A percentile compares a stretch with the other conserved stretches of the same genome.
These are phyloP conservation scores for Rhodeus uyekii DNA, from an alignment of 2,797 vertebrate genomes.

Conservation along the genomic window DNA sequence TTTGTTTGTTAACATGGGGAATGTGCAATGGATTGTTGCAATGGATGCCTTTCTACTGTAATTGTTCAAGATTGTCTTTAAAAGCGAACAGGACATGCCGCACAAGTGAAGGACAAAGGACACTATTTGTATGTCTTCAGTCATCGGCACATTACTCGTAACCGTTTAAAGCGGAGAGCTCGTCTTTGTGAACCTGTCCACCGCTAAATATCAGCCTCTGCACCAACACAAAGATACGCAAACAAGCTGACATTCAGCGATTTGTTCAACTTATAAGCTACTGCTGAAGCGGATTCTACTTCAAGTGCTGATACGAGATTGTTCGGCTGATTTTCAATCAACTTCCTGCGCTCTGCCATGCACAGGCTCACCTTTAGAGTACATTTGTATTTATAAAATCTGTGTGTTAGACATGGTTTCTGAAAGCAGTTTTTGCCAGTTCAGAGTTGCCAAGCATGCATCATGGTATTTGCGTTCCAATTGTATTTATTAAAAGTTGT, in stretches of 20 bases:
- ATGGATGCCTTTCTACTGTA: slow-evolving; percentile 74
- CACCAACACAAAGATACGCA: slow-evolving; percentile 52
- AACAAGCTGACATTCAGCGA: slow-evolving; percentile 47
- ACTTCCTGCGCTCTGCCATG: slow-evolving; percentile 77
- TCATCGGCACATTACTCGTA: slow-evolving; percentile 18
- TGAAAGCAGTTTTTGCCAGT: slow-evolving; percentile 62
- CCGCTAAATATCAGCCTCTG: slow-evolving; percentile 64
- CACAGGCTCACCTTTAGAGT: slow-evolving; percentile 58
- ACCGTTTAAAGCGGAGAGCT: slow-evolving; percentile 77
- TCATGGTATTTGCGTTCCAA: slow-evolving; percentile 80
- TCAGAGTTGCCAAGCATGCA: slow-evolving; percentile 89
- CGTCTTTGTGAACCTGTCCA: slow-evolving; percentile 66
- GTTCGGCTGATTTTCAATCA: slow-evolving; percentile 65
- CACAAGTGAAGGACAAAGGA: slow-evolving; percentile 1
- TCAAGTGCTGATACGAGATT: slow-evolving; percentile 50
- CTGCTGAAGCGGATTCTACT: slow-evolving; percentile 60
- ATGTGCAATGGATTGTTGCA: slow-evolving; percentile 89
- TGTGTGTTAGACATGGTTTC: slow-evolving; percentile 77
- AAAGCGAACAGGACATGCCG: slow-evolving; percentile 15
- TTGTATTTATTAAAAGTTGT: slow-evolving; percentile 76
- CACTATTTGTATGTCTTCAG: not conserved
- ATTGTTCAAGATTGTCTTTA: slow-evolving; percentile 47
- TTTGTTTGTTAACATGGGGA: slow-evolving; percentile 74
- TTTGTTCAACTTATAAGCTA: slow-evolving; percentile 60
- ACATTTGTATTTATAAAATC: slow-evolving; percentile 66